Evolutionary conservation across 2,888 invertebrate genomes (phyloP), one percentile per base, ranked within the genome.

Genomic region (Rhogogaster chlorosoma): DNA sequence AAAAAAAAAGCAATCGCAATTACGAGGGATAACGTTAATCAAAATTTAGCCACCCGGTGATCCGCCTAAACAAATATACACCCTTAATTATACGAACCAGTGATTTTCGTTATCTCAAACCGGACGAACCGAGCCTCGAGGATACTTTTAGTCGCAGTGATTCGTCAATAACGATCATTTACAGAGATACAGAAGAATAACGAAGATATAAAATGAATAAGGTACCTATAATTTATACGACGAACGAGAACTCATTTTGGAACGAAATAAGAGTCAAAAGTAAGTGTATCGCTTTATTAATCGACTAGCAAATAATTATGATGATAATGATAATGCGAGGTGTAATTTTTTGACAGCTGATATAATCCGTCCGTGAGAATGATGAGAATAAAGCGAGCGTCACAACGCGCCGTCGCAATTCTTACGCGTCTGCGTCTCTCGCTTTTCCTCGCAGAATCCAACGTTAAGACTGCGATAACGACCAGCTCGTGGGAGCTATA

Each of bases 351-450:
- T 15, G 15, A 32, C 32, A n/a, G 15, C 29, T n/a, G 38, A 73
- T n/a, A 38, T 22, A 18, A 18, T 18, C 18, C n/a, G 10, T 10
- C 10, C n/a, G 9, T 10, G 22, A 61, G 10, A 18, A 70, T 18
- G 18, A 70, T 15, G 71, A n/a, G 38, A 71, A 73, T 10, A 61
- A 26, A 61, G 22, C 26, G 10, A 61, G 3, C 64, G 5, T 18
- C 32, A 10, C 71, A 73, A 38, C 42, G 71, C 71, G 71, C 71
- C 71, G 71, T 73, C 71, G 71, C 71, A n/a, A n/a, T 42, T n/a
- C 71, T 36, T 9, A 42, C 71, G 71, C 71, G 71, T 73, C 71
- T 73, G 71, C 71, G 71, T 73, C 42, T 38, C 71, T 38, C 71
- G 71, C n/a, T 22, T 38, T 61, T 26, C 10, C 22, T 61, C 26